phyloP scores from a whole-genome alignment of 2,113 vertebrate species.

The Heptranchias perlo region DNA sequence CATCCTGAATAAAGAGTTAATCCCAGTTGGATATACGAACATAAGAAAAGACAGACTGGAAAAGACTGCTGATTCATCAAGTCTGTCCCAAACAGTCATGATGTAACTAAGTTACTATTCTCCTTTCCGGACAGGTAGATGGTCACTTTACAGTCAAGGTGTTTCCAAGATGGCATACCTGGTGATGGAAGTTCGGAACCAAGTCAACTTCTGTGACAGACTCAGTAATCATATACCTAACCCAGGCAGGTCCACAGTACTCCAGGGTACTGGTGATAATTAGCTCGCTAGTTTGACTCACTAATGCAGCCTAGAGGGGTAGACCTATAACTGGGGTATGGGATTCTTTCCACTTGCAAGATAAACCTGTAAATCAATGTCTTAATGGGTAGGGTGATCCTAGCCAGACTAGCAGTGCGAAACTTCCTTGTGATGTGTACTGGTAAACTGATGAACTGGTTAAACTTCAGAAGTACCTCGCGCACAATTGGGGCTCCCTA shows the following conservation, averaged over 20 bases:
- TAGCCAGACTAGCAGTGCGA: not conserved
- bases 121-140: not conserved
- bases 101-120: too few relatives aligned
- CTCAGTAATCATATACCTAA: not conserved
- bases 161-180: not conserved
- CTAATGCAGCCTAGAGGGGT: not conserved
- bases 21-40: too few relatives aligned
- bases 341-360: not conserved
- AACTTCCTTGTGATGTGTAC: not conserved
- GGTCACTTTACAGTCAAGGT: not conserved
- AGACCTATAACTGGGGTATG: not conserved
- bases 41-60: too few relatives aligned
- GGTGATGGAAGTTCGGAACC: not conserved
- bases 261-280: not conserved
- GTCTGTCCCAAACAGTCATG: too few relatives aligned
- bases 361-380: not conserved
- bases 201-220: not conserved
- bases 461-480: not conserved
- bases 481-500: not conserved
- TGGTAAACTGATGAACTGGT: not conserved
- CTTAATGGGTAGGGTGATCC: not conserved
- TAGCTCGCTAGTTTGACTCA: not conserved
- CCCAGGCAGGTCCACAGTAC: not conserved
- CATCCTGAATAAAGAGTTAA: too few relatives aligned
- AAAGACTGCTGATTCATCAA: too few relatives aligned